A percentile compares a stretch with the other conserved stretches of the same genome.
These are phyloP conservation scores for Actinemys pallida DNA, from an alignment of 2,113 vertebrate species.

Conservation along the genomic window DNA sequence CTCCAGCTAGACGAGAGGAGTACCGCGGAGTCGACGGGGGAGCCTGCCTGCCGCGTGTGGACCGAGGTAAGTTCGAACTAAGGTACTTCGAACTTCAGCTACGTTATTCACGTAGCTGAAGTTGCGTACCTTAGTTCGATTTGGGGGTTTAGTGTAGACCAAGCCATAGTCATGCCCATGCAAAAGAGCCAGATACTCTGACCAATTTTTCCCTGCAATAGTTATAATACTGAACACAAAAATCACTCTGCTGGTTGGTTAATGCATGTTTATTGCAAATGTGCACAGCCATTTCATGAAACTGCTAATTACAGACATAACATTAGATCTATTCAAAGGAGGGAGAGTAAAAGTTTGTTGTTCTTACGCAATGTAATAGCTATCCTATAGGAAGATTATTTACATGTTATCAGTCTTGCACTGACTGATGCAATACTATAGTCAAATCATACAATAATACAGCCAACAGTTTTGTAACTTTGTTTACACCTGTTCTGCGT, in stretches of 20 bases:
- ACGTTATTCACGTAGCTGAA: too few species aligned
- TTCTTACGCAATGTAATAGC: not conserved
- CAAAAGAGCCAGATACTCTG: not conserved
- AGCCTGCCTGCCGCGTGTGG: too few species aligned
- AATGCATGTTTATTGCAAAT: not conserved
- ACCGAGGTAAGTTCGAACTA: too few species aligned
- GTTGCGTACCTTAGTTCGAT: too few species aligned
- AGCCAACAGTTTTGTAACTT: not conserved
- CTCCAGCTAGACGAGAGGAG: too few species aligned
- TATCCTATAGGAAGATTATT: not conserved
- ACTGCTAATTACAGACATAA: slow-evolving; percentile 16
- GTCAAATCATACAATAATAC: not conserved
- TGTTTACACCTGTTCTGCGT: not conserved
- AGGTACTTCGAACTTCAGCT: too few species aligned
- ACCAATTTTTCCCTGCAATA: not conserved
- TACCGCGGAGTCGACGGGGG: too few species aligned
- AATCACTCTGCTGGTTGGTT: not conserved
- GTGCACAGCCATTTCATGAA: not conserved
- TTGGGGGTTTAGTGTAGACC: too few species aligned
- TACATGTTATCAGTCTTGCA: not conserved
- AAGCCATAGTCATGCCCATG: not conserved
- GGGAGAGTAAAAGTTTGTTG: not conserved
- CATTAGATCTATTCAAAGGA: not conserved
- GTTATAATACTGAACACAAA: not conserved
- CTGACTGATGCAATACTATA: not conserved